Evolutionary conservation across 2,888 invertebrate genomes (phyloP).

Genomic region (Gastrophysa polygoni): DNA sequence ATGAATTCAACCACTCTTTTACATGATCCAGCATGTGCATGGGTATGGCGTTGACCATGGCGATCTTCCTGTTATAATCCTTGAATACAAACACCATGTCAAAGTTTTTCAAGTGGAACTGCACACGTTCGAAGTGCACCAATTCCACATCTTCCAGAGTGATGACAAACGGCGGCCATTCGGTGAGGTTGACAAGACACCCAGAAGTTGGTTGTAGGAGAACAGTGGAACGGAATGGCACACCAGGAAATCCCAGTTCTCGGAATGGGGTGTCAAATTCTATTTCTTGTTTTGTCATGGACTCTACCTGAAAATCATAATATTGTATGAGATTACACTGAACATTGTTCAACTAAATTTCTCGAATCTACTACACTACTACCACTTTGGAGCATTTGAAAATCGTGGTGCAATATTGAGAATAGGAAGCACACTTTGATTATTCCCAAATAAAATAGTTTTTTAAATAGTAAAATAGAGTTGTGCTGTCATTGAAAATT

Average conservation of each 20-base stretch:
- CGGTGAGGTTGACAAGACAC: slow-evolving; percentile 95
- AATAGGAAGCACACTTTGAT: too few species aligned
- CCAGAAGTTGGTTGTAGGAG: slow-evolving; percentile 96
- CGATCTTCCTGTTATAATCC: slow-evolving; percentile 91
- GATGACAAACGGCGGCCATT: slow-evolving; percentile 99
- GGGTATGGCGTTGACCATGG: slow-evolving; percentile 99
- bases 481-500: too few species aligned
- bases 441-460: too few species aligned
- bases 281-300: slow-evolving; percentile 94
- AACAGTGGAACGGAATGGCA: slow-evolving; percentile 95
- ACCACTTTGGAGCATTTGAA: too few species aligned
- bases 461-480: too few species aligned
- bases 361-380: too few species aligned
- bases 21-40: slow-evolving; percentile 99
- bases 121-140: slow-evolving; percentile 98
- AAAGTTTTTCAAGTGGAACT: slow-evolving; percentile 98
- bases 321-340: neutral
- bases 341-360: too few species aligned
- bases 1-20: slow-evolving; percentile 94
- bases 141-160: slow-evolving; percentile 96
- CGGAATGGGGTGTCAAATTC: slow-evolving; percentile 99
- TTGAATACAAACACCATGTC: slow-evolving; percentile 99
- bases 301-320: slow-evolving; percentile 68
- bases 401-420: too few species aligned
- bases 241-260: slow-evolving; percentile 97